Percentiles rank a stretch among this genome's conserved stretches.
Evolutionary conservation across 2,113 vertebrate genomes (phyloP).

Genomic region (Thamnophis sirtalis): DNA sequence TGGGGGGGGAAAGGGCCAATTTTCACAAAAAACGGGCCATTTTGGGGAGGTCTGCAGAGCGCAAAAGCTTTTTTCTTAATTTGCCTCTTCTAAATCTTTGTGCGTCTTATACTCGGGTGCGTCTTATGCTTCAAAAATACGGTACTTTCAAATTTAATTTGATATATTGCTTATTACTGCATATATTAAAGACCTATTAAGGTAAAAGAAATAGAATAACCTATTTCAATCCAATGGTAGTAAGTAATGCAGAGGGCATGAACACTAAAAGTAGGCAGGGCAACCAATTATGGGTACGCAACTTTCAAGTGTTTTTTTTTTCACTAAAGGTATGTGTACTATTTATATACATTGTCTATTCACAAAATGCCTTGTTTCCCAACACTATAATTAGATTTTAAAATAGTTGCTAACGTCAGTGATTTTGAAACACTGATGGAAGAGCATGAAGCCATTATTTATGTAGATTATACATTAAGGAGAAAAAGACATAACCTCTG

Average conservation of each 20-base stretch:
- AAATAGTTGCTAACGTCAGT: background rate
- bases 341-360: background rate
- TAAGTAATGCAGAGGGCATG: background rate
- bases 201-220: background rate
- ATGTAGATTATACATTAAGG: background rate
- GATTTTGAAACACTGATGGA: background rate
- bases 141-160: background rate
- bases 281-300: background rate
- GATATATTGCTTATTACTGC: background rate
- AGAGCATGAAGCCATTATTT: background rate
- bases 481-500: background rate
- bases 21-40: too few species aligned
- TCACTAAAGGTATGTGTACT: background rate
- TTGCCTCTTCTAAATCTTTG: too few species aligned
- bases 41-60: too few species aligned
- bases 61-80: too few species aligned
- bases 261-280: background rate
- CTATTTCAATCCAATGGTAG: background rate
- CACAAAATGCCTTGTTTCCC: background rate
- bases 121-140: too few species aligned
- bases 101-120: too few species aligned
- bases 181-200: background rate
- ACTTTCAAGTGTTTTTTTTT: background rate
- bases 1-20: too few species aligned
- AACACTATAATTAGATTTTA: background rate